These are phyloP conservation scores for Netta rufina DNA, from an alignment of 2,797 vertebrate genomes.

Conservation along the genomic window DNA sequence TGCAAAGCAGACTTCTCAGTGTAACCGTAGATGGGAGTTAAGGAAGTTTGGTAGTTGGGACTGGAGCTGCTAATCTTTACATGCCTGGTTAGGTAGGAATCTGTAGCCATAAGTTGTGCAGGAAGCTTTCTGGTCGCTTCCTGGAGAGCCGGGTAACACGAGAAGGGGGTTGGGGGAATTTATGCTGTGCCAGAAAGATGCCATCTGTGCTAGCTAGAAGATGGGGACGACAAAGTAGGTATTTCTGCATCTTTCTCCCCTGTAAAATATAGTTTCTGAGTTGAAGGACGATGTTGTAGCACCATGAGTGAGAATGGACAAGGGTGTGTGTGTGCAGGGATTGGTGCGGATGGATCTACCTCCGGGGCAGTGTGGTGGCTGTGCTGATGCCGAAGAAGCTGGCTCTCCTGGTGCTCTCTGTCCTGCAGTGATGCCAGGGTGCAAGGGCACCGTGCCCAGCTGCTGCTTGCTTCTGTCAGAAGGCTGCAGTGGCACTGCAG, in stretches of 20 bases:
- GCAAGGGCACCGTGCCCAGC: no score
- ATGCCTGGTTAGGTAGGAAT: background rate
- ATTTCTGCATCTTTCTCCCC: background rate
- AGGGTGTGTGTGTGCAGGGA: fast-evolving
- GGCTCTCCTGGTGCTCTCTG: background rate
- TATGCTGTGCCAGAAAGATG: no score
- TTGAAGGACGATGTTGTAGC: background rate
- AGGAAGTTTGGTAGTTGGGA: background rate
- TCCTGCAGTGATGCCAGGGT: background rate
- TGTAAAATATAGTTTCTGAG: background rate
- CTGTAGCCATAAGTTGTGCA: fast-evolving
- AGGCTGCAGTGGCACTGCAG: background rate
- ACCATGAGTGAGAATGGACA: no score
- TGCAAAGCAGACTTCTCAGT: background rate
- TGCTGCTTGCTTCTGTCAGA: background rate
- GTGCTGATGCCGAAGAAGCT: background rate
- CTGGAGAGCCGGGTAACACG: fast-evolving
- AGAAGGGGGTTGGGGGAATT: fast-evolving
- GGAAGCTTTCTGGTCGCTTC: background rate
- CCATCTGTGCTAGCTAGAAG: background rate
- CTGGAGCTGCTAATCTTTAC: background rate
- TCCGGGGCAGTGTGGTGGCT: no score
- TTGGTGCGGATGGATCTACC: no score
- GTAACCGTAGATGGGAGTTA: background rate
- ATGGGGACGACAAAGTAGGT: no score